Base-by-base conservation (phyloP, 2,797 vertebrate genomes). In the Nyctalus aviator region DNA sequence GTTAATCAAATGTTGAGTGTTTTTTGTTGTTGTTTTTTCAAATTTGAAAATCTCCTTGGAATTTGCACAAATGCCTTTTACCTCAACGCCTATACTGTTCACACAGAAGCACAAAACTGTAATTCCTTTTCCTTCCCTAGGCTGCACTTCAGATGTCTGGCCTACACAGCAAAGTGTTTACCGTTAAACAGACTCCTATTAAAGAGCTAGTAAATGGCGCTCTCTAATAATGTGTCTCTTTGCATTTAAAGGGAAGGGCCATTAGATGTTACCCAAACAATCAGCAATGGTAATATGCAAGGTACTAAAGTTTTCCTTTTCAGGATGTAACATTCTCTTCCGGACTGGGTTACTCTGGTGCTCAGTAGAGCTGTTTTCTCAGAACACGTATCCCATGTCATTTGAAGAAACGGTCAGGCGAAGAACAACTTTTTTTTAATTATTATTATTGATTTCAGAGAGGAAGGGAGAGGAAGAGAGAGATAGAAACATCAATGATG, bases 21-120 rank as follows among this genome's bases (percentile, higher is more conserved):
- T 44, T 44, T 44, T 44, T 44, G 44, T 44, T 44, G 44, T 93
- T 77, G 18, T 55, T 91, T 94, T 81, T 50, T 68, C 81, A 55
- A 53, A 87, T 84, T 84, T 84, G 84, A 93, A 91, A 96, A 91
- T 90, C 53, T 69, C n/a, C 41, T 93, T 68, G 73, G 30, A 89
- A 77, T 95, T 91, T 95, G 69, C 32, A 21, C 55, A 64, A 46
- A 64, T 41, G 32, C 57, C 44, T 95, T 84, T 83, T n/a, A 68
- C 46, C 48, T 84, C 30, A 23, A 57, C 17, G 69, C 30, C 76
- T 93, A 55, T 93, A 55, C 78, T 92, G 50, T 91, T 68, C n/a
- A 87, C 27, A 59, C 1, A 66, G 72, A 87, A 73, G 14, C 27
- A 87, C 6, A 62, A 73, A 81, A 32, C 8, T n/a, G 15, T 8